phyloP scores from a whole-genome alignment of 2,113 vertebrate genomes.

The Lepus timidus region DNA sequence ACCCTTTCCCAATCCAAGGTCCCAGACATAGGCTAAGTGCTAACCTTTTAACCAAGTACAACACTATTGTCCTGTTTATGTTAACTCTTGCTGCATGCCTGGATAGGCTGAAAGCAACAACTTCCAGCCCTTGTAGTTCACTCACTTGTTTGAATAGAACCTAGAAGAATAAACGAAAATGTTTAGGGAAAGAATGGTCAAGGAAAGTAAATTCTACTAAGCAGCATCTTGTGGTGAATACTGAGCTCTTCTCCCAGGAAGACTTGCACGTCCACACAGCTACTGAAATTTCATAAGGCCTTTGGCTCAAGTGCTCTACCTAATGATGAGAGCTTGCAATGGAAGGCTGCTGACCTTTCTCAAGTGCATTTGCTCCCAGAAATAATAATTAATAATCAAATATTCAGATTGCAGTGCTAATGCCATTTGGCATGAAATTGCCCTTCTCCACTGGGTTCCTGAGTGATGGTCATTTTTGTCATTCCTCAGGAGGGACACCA shows the following conservation, averaged over 20 bases:
- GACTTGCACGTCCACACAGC: no score
- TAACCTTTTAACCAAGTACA: background rate
- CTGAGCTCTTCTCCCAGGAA: background rate
- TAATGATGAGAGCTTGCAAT: background rate
- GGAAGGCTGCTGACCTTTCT: background rate
- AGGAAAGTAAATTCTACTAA: background rate
- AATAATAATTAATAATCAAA: constrained; percentile 52
- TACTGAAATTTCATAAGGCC: background rate
- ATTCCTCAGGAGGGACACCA: background rate
- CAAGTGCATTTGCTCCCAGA: constrained; percentile 40
- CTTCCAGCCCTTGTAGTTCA: background rate
- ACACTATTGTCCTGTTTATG: accelerated
- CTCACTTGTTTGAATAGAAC: background rate
- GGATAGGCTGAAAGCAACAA: background rate
- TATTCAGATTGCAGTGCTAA: constrained; percentile 32
- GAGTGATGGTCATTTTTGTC: background rate
- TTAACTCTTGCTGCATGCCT: background rate
- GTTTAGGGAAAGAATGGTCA: background rate
- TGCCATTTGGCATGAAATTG: constrained; percentile 26
- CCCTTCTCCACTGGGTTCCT: background rate
- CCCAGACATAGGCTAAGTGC: background rate
- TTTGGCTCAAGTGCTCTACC: background rate
- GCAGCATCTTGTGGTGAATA: background rate
- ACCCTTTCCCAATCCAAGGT: background rate
- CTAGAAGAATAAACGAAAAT: background rate